Percentiles rank a stretch among this genome's conserved stretches.
Evolutionary conservation across 2,888 invertebrate species (phyloP).

Genomic region (Ophion ellenae): DNA sequence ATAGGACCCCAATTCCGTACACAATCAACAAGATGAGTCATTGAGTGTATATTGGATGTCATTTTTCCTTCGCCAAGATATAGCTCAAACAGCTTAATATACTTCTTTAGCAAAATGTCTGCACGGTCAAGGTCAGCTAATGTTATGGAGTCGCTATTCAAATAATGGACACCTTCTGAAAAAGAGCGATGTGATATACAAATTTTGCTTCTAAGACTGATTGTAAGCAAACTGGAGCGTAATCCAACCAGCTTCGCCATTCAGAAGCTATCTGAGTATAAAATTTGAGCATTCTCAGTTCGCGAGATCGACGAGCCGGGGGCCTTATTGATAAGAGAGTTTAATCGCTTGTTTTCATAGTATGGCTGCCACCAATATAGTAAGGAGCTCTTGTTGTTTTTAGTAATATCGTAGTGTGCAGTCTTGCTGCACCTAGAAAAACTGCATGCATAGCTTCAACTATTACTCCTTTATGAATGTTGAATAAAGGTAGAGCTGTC

Average conservation of each 20-base stretch:
- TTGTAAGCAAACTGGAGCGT: conserved; percentile 32
- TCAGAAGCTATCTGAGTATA: background rate
- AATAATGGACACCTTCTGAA: conserved; percentile 26
- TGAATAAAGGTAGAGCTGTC: conserved; percentile 15
- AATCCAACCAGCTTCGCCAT: conserved; percentile 32
- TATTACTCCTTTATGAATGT: conserved; percentile 29
- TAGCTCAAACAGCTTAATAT: conserved; percentile 16
- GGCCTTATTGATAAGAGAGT: conserved; percentile 11
- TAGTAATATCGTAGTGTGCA: conserved; percentile 30
- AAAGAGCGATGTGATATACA: conserved; percentile 16
- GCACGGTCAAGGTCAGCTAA: background rate
- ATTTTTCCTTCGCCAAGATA: conserved; percentile 22
- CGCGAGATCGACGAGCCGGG: conserved; percentile 24
- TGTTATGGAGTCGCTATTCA: conserved; percentile 42
- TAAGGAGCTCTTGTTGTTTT: conserved; percentile 10
- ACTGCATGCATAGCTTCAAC: conserved; percentile 51
- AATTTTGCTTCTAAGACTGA: conserved; percentile 15
- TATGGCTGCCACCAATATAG: conserved; percentile 37
- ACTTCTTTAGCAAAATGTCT: conserved; percentile 1
- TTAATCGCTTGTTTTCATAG: conserved; percentile 5
- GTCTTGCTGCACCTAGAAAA: conserved; percentile 42
- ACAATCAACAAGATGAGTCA: too few relatives aligned
- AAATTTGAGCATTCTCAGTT: background rate
- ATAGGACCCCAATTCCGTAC: too few relatives aligned
- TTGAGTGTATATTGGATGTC: too few relatives aligned